Evolutionary conservation across 2,888 invertebrate species (phyloP), one percentile per base, ranked within the genome.

Genomic region (Muschampia plurimacula): DNA sequence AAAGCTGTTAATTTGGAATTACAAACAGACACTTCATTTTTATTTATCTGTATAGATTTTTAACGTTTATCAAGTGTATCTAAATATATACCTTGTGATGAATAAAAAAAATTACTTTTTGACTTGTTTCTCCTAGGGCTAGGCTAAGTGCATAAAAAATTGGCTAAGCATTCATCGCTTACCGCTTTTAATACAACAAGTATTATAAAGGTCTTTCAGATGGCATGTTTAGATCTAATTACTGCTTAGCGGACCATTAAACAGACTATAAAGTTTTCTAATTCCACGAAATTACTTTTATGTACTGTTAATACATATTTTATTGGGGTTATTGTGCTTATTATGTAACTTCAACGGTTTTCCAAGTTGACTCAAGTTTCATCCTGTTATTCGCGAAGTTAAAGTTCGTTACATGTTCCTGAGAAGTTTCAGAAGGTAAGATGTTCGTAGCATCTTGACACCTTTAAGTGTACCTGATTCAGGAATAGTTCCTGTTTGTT

Each of bases 201-300:
- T 55, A 32, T 3, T 9, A 15, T 8, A 9, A 22, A 15, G 52
- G 52, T 55, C 10, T 57, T 28, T 57, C 57, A 57, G 28, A 57
- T 57, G 57, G 57, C 57, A 57, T 57, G 28, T 57, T 28, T 28
- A 57, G 57, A 57, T 12, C 57, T 57, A 28, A 57, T 57, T 57
- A 57, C 57, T 28, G 57, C 12, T 28, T 28, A 57, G 57, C 57
- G 28, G 12, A 12, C 28, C 69, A 55, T 69, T 55, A 64, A 64
- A 44, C 28, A 44, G 32, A 63, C 55, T 32, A 64, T 69, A 69
- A 69, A 69, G 39, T 64, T 55, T 63, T 41, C 55, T 55, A 64
- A 63, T 69, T 39, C 44, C 59, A 49, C 32, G 22, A 69, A 69
- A 64, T 69, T 44, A 69, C 55, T 55, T 57, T 57, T 57, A 28